Base-by-base conservation (phyloP, 2,797 vertebrate genomes). In the Neopelma chrysocephalum region DNA sequence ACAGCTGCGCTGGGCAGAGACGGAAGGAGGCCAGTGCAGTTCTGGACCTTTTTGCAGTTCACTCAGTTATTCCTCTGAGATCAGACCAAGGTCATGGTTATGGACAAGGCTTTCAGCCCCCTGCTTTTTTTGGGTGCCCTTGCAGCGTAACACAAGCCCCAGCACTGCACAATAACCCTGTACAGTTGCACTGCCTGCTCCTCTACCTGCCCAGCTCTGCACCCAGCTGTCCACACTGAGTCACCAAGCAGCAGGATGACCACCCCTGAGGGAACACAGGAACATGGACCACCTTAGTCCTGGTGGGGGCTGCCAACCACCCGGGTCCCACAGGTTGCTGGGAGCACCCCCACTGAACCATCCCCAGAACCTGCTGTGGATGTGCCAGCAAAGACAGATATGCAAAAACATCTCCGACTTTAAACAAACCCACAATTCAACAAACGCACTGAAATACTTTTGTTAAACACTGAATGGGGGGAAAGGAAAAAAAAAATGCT, bases 321-420 rank as follows among this genome's bases (percentile, higher is more conserved):
- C 11, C 1, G 2, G 53, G 64, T 47, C n/a, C 75, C 1, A 0
- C 51, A 34, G 34, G 27, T 23, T 57, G 38, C 29, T 50, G 12
- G 65, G 40, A 87, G 32, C 12, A 51, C 18, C 34, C 2, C 0
- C 22, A 9, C 40, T 26, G n/a, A 64, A 9, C 48, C 23, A 21
- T 43, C 65, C 57, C 65, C 53, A 68, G 45, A 90, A 19, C 15
- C 42, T 80, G 29, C 68, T 45, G 61, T 4, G 23, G 62, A 66
- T 45, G 22, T n/a, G 57, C 56, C 66, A 78, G 26, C 25, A 50
- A 29, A 78, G 56, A 48, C 7, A 81, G 69, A 57, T 7, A 72
- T 0, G 10, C 42, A 72, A 84, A 87, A n/a, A 79, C 72, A 76
- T 36, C 31, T 56, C 51, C 7, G 15, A 12, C 34, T 87, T 83